A percentile compares a stretch with the other conserved stretches of the same genome.
These are phyloP conservation scores for Actinemys pallida DNA, from an alignment of 2,113 vertebrate species.

Conservation along the genomic window DNA sequence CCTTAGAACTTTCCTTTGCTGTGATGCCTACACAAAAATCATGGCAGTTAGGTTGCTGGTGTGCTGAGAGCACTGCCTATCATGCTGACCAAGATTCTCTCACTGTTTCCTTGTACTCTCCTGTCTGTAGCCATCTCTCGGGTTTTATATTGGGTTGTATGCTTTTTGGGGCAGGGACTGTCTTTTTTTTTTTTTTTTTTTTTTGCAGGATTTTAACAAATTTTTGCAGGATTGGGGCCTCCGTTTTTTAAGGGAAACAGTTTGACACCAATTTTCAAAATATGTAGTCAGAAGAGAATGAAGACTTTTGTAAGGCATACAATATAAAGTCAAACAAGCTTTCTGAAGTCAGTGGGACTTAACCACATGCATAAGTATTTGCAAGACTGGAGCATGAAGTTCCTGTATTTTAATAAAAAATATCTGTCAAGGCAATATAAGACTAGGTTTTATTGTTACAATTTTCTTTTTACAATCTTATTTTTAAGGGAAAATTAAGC, in stretches of 20 bases:
- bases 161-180: neutral
- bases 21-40: neutral
- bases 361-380: neutral
- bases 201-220: neutral
- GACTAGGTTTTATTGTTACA: neutral
- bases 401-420: neutral
- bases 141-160: neutral
- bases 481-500: conserved; percentile 83
- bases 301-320: neutral
- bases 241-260: neutral
- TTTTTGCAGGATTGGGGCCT: neutral
- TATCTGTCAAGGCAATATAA: neutral
- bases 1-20: neutral
- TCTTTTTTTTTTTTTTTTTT: neutral
- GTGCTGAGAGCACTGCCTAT: neutral
- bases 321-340: neutral
- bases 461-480: conserved; percentile 4
- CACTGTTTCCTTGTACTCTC: neutral
- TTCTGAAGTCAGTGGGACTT: neutral
- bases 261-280: neutral
- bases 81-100: neutral
- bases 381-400: neutral
- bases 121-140: neutral
- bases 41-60: neutral
- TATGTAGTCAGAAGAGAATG: neutral